Conservation (phyloP, 2,888 invertebrate species). For the Apamea crenata region DNA sequence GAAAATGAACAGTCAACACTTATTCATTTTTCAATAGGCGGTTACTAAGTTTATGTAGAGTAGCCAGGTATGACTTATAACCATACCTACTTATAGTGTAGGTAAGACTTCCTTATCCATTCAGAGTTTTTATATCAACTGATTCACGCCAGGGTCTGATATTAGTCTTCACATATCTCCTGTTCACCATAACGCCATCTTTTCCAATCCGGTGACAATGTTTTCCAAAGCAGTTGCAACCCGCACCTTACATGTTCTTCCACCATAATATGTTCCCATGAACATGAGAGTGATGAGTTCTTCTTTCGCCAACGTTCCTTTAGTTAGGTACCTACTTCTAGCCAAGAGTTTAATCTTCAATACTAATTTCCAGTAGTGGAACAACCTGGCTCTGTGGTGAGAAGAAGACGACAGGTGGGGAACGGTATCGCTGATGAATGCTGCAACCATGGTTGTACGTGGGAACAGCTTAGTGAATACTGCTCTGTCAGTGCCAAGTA, state of each 20-base stretch:
- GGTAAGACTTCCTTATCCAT: not conserved
- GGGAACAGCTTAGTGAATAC: constrained; percentile 84
- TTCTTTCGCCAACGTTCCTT: too few relatives aligned
- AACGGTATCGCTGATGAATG: constrained; percentile 85
- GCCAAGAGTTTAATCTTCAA: constrained; percentile 9
- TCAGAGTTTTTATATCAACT: not conserved
- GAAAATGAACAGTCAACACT: constrained; percentile 46
- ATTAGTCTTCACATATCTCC: not conserved
- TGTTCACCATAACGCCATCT: not conserved
- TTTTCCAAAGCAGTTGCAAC: not conserved
- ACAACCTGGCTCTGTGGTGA: constrained; percentile 78
- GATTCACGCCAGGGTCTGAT: not conserved
- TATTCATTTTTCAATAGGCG: constrained; percentile 35
- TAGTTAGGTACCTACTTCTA: not conserved
- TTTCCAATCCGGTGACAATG: not conserved
- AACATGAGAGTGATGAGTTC: too few relatives aligned
- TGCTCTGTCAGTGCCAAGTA: constrained; percentile 86
- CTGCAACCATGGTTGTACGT: constrained; percentile 84
- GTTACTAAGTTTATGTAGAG: constrained; percentile 2
- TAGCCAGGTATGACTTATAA: not conserved
- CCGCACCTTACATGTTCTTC: not conserved
- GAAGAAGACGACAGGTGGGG: constrained; percentile 81
- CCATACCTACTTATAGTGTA: constrained; percentile 6
- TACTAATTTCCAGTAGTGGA: constrained; percentile 81
- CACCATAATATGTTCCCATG: too few relatives aligned